Base-by-base conservation (phyloP, 2,113 vertebrate genomes). In the Melanerpes aurifrons region DNA sequence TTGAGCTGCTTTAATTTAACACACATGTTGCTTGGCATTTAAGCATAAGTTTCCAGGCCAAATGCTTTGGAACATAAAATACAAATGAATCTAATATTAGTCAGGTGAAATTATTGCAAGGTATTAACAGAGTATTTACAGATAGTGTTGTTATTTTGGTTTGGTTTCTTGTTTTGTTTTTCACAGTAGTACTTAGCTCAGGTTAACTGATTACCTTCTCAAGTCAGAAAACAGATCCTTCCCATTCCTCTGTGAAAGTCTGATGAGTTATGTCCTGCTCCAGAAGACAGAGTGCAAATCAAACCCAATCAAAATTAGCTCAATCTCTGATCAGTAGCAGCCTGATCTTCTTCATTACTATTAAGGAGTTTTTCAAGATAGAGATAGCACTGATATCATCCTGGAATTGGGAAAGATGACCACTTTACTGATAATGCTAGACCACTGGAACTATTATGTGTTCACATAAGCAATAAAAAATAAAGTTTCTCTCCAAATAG, bases 381-480 rank as follows among this genome's bases (percentile, higher is more conserved):
- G 11, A 67, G 50, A 40, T 58, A 53, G 9, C 29, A 18, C 26
- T 68, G 8, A 47, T 26, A 71, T 24, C 10, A 35, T 67, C 20
- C 53, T 87, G 53, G 85, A 87, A 59, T 11, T n/a, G 8, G 67
- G 47, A 92, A n/a, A 48, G 3, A 13, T 63, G 16, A 48, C 3
- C 6, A 32, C 8, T 13, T 43, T n/a, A n/a, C 24, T 72, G 22
- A 50, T 24, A 29, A 3, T 63, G 15, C 21, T 54, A 62, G 56
- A 40, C 31, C 45, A 75, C 4, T 10, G 16, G 40, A 77, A 10
- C 15, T 75, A 17, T 35, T 73, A 32, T 2, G 28, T 4, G 18
- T 76, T 66, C 0, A 0, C 40, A 10, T 31, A 79, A 82, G 22
- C 50, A 68, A 37, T 1, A 19, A 85, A 89, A 14, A 72, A 8